Conservation (phyloP, 2,113 vertebrate genomes). For the Lathamus discolor region DNA sequence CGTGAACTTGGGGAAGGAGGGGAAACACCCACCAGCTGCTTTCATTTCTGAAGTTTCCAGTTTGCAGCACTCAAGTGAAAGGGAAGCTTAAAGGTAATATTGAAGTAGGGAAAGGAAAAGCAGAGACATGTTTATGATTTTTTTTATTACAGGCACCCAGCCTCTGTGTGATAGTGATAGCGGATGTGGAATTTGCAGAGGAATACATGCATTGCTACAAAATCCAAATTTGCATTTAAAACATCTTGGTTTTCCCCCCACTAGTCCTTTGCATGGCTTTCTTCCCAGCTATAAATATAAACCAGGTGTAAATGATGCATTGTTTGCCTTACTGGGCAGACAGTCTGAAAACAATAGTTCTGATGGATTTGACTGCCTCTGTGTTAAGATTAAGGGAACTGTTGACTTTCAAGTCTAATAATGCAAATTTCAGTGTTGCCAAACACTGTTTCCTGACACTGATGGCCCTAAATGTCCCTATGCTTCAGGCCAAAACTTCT, state of each 20-base stretch:
- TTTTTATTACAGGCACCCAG: not conserved
- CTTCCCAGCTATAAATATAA: constrained; percentile 53
- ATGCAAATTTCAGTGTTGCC: constrained; percentile 19
- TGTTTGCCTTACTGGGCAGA: constrained; percentile 59
- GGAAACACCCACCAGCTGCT: constrained; percentile 38
- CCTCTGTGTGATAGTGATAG: constrained; percentile 34
- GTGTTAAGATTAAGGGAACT: constrained; percentile 29
- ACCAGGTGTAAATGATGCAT: constrained; percentile 62
- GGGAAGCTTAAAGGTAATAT: constrained; percentile 12
- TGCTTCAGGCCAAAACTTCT: not conserved
- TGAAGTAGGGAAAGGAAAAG: not conserved
- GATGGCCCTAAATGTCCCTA: not conserved
- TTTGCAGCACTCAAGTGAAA: constrained; percentile 25
- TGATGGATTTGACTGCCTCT: constrained; percentile 46
- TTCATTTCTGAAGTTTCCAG: constrained; percentile 38
- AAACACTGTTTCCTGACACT: not conserved
- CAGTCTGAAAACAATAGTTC: constrained; percentile 51
- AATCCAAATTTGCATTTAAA: constrained; percentile 48
- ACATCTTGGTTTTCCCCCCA: not conserved
- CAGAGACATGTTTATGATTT: constrained; percentile 4
- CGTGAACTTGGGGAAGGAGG: not conserved
- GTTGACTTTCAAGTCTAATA: constrained; percentile 54
- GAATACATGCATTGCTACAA: not conserved
- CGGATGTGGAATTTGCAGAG: constrained; percentile 49
- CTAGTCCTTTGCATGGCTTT: not conserved